Evolutionary conservation across 2,888 invertebrate genomes (phyloP).

Genomic region (Xiphydria camelus): DNA sequence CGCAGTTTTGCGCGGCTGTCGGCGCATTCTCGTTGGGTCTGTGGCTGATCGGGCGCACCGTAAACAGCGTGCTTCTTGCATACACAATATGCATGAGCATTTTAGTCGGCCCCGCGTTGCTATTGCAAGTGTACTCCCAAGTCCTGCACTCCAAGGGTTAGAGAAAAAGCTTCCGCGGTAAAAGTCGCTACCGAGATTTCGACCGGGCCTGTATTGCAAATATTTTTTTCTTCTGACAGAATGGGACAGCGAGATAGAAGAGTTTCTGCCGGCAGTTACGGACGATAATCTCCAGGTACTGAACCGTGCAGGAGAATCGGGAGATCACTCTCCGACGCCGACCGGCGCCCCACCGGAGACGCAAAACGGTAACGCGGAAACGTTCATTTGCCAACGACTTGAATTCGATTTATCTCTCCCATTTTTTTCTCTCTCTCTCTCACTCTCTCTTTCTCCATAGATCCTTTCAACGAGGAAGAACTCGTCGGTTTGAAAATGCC

Average conservation of each 20-base stretch:
- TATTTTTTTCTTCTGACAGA: constrained; percentile 31
- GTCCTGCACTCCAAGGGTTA: constrained; percentile 45
- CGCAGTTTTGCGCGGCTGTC: constrained; percentile 48
- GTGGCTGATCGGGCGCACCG: constrained; percentile 46
- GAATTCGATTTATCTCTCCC: too few relatives aligned
- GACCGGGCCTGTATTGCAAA: constrained; percentile 9
- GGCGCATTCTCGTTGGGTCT: constrained; percentile 42
- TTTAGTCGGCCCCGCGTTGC: constrained; percentile 43
- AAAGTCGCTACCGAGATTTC: too few relatives aligned
- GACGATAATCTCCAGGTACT: constrained; percentile 54
- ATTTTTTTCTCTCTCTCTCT: not conserved
- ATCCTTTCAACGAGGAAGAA: constrained; percentile 50
- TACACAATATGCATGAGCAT: constrained; percentile 47
- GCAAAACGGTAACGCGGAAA: constrained; percentile 37
- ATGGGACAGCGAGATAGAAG: constrained; percentile 56
- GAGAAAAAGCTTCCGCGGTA: too few relatives aligned
- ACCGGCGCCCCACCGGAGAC: constrained; percentile 40
- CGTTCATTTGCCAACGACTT: too few relatives aligned
- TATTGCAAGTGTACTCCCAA: constrained; percentile 39
- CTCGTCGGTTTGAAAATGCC: constrained; percentile 49
- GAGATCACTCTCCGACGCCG: constrained; percentile 50
- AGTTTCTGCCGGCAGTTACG: constrained; percentile 54
- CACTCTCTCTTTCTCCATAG: constrained; percentile 22
- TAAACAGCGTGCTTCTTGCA: constrained; percentile 45
- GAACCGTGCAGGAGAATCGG: constrained; percentile 51